Conservation (phyloP, 2,113 vertebrate genomes). For the Rhynchomys soricoides region DNA sequence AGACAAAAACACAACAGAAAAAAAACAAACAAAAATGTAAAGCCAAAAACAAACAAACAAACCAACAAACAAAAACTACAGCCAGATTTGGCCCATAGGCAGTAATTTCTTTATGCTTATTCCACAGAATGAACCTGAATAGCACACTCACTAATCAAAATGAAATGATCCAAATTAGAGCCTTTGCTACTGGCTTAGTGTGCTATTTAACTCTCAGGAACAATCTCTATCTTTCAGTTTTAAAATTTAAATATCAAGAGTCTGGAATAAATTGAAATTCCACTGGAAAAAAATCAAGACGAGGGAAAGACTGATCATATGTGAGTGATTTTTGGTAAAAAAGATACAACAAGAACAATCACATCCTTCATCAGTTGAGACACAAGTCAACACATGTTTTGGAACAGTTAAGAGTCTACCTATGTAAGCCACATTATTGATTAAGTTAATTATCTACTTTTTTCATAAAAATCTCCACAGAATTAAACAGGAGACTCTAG, state of each 20-base stretch:
- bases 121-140: slow-evolving; percentile 12
- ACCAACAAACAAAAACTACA: background rate
- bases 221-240: slow-evolving; percentile 17
- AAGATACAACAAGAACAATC: slow-evolving; percentile 42
- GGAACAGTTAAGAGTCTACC: background rate
- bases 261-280: slow-evolving; percentile 19
- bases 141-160: slow-evolving; percentile 2
- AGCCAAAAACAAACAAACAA: background rate
- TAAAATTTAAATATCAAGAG: slow-evolving; percentile 11
- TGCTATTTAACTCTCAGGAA: background rate
- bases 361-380: background rate
- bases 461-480: slow-evolving; percentile 28
- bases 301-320: background rate
- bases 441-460: slow-evolving; percentile 19
- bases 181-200: background rate
- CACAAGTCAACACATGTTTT: background rate
- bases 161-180: slow-evolving; percentile 14
- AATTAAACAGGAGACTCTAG: background rate
- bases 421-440: slow-evolving; percentile 18
- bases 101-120: background rate
- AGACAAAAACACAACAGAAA: background rate
- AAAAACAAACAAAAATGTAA: too few relatives aligned
- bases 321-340: slow-evolving; percentile 20
- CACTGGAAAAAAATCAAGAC: slow-evolving; percentile 11
- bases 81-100: background rate